A percentile compares a stretch with the other conserved stretches of the same genome.
Conservation (phyloP, 2,797 vertebrate species). For the Lepus townsendii region DNA sequence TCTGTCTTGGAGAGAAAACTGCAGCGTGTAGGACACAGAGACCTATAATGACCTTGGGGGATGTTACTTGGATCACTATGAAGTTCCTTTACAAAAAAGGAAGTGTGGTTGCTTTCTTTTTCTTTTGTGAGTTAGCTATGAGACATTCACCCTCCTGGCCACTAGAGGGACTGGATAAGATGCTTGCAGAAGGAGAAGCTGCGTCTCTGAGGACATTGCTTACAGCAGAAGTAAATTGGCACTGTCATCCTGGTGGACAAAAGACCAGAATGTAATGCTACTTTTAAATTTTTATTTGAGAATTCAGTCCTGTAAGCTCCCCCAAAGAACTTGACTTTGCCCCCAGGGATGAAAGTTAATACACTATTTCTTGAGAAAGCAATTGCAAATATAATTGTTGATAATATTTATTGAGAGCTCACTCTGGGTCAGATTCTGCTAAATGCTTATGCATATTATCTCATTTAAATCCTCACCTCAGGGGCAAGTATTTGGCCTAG, state of each 20-base stretch:
- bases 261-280: not conserved
- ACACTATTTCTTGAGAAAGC: slow-evolving; percentile 40
- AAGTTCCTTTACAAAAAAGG: not conserved
- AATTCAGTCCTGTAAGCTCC: slow-evolving; percentile 26
- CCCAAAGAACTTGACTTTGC: not conserved
- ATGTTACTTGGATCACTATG: slow-evolving; percentile 1
- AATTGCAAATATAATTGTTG: not conserved
- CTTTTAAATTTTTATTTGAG: slow-evolving; percentile 34
- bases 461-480: not conserved
- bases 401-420: not conserved
- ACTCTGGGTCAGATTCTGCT: not conserved
- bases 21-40: not conserved
- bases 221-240: not conserved
- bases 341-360: slow-evolving; percentile 4
- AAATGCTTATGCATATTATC: not conserved
- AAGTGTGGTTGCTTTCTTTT: not conserved
- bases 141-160: slow-evolving; percentile 31
- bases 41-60: not conserved
- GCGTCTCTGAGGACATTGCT: not conserved
- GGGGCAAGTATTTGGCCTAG: too few species aligned
- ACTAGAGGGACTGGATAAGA: slow-evolving; percentile 32
- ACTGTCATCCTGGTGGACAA: not conserved
- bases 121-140: slow-evolving; percentile 8
- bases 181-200: not conserved
- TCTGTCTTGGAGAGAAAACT: not conserved